phyloP scores from a whole-genome alignment of 1,140 invertebrate genomes.

The Glomeris maerens region DNA sequence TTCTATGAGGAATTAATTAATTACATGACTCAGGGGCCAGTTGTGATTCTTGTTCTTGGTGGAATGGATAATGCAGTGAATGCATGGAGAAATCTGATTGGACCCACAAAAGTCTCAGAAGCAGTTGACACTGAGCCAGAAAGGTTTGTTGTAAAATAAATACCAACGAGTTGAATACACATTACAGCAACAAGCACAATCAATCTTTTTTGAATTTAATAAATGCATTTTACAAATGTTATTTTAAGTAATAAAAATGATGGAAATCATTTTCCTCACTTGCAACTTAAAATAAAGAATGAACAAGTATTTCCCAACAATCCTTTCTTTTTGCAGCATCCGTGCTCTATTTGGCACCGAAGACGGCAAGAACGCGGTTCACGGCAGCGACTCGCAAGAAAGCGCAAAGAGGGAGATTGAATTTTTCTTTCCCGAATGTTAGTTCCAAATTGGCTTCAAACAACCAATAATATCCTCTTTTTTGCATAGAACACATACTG shows the following conservation, averaged over 20 bases:
- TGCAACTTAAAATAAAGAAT: neutral
- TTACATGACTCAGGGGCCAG: conserved; percentile 55
- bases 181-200: too few relatives aligned
- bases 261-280: neutral
- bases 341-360: conserved; percentile 53
- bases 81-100: conserved; percentile 54
- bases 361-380: conserved; percentile 55
- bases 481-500: neutral
- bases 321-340: conserved; percentile 35
- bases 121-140: conserved; percentile 54
- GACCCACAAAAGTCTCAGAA: conserved; percentile 44
- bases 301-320: neutral
- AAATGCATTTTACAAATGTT: neutral
- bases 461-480: neutral
- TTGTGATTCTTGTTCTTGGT: conserved; percentile 52
- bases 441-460: conserved; percentile 24
- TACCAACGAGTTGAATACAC: too few relatives aligned
- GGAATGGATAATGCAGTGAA: conserved; percentile 43
- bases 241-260: neutral
- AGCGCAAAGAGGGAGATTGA: conserved; percentile 67
- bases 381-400: conserved; percentile 57
- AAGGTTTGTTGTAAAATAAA: too few relatives aligned
- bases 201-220: neutral
- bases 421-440: conserved; percentile 75
- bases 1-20: conserved; percentile 58